Base-by-base conservation (phyloP, 2,113 vertebrate species). In the Bagarius yarrelli region DNA sequence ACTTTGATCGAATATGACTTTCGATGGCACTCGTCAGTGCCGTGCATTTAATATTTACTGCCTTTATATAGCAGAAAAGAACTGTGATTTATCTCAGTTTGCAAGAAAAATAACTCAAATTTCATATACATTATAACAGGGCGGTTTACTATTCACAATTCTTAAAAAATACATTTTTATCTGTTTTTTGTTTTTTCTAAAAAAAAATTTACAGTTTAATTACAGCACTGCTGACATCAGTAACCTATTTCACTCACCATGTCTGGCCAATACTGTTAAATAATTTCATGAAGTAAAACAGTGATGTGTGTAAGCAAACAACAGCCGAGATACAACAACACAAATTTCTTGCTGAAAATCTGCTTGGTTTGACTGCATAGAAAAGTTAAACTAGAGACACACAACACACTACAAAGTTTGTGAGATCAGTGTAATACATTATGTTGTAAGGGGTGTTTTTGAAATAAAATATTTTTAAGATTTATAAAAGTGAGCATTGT, bases 1-100 rank as follows among this genome's bases (percentile, higher is more conserved):
- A 56, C 50, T 79, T 30, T 5, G 53, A 72, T 47, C 64, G 23
- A 21, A 4, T 55, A 67, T 78, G 15, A 52, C 72, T 56, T 60
- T 64, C 11, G 57, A 25, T 81, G 30, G 16, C 59, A 67, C 60
- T 67, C 36, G 6, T 47, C 9, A 9, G 60, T 57, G 74, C 76
- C 36, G 57, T 11, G 21, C 15, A 53, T 57, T 69, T 55, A 70
- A 67, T 84, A 81, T 60, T 73, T 73, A 72, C 25, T 57, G 34
- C 14, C 27, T 47, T 53, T 1, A 32, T 21, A 73, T 36, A 53
- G 81, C 52, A 4, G 23, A 21, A 50, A 21, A 50, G 52, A 50
- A 16, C 50, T 11, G 1, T 1, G n/a, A n/a, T 30, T 34, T 69
- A 4, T 56, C 5, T 50, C 40, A 4, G 18, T 50, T 71, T 71